Evolutionary conservation across 2,888 invertebrate genomes (phyloP).

Genomic region (Corbicula japonica): DNA sequence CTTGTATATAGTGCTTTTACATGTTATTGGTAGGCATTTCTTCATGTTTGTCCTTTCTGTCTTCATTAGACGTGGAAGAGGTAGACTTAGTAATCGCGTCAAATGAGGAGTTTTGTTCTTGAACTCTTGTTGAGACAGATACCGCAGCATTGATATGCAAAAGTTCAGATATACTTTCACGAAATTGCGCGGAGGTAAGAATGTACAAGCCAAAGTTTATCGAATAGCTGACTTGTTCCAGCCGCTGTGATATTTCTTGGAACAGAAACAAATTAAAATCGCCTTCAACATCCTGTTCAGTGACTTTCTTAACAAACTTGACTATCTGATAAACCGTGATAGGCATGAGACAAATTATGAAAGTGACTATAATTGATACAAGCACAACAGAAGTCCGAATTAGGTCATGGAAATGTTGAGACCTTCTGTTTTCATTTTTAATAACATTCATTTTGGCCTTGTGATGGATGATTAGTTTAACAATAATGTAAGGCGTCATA

Average conservation of each 20-base stretch:
- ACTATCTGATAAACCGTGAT: constrained; percentile 23
- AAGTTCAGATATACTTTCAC: background rate
- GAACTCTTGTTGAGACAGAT: background rate
- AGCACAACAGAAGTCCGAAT: constrained; percentile 21
- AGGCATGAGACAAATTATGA: constrained; percentile 19
- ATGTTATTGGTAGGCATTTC: too few species aligned
- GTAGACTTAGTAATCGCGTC: too few species aligned
- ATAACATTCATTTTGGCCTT: background rate
- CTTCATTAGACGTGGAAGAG: too few species aligned
- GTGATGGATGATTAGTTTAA: background rate
- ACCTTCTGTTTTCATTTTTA: background rate
- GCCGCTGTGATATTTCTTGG: constrained; percentile 3
- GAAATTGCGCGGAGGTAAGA: constrained; percentile 20
- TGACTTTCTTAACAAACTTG: background rate
- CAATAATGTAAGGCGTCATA: constrained; percentile 22
- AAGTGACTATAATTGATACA: background rate
- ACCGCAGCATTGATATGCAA: background rate
- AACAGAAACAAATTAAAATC: background rate
- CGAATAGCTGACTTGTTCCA: constrained; percentile 38
- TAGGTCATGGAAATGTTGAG: constrained; percentile 7
- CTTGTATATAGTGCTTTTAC: too few species aligned
- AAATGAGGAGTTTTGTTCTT: too few species aligned
- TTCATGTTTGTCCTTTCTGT: too few species aligned
- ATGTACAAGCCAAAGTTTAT: constrained; percentile 41
- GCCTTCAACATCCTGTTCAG: background rate